Percentiles rank a stretch among this genome's conserved stretches.
These are phyloP conservation scores for Petrophora chlorosata DNA, from an alignment of 2,888 invertebrate genomes.

Conservation along the genomic window DNA sequence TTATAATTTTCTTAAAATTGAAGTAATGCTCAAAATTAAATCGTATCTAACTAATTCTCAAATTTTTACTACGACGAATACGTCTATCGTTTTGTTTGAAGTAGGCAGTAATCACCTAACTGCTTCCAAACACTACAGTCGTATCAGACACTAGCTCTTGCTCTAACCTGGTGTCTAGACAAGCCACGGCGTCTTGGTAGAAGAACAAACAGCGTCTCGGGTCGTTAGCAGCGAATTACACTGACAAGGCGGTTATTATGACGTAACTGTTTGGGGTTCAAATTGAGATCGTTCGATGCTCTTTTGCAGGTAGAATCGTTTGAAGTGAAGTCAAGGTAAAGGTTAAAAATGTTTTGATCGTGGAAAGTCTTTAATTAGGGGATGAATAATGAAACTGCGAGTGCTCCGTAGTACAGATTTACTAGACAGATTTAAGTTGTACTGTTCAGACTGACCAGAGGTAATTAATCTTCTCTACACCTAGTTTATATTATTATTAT, in stretches of 20 bases:
- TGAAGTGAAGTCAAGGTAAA: constrained; percentile 11
- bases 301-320: constrained; percentile 48
- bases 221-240: constrained; percentile 77
- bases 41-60: neutral
- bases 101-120: neutral
- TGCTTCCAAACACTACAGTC: neutral
- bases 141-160: neutral
- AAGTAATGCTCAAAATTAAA: too few relatives aligned
- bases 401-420: too few relatives aligned
- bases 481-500: too few relatives aligned
- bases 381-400: too few relatives aligned
- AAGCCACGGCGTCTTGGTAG: constrained; percentile 63
- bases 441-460: too few relatives aligned
- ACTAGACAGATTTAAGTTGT: too few relatives aligned
- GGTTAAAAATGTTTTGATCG: constrained; percentile 1
- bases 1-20: too few relatives aligned
- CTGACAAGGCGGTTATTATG: constrained; percentile 68
- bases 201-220: constrained; percentile 82
- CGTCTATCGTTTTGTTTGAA: neutral
- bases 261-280: constrained; percentile 54
- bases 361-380: neutral
- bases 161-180: constrained; percentile 49
- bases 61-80: neutral
- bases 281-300: constrained; percentile 50
- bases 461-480: too few relatives aligned